Base-by-base conservation (phyloP, 2,888 invertebrate genomes). In the Phrixothrix hirtus region DNA sequence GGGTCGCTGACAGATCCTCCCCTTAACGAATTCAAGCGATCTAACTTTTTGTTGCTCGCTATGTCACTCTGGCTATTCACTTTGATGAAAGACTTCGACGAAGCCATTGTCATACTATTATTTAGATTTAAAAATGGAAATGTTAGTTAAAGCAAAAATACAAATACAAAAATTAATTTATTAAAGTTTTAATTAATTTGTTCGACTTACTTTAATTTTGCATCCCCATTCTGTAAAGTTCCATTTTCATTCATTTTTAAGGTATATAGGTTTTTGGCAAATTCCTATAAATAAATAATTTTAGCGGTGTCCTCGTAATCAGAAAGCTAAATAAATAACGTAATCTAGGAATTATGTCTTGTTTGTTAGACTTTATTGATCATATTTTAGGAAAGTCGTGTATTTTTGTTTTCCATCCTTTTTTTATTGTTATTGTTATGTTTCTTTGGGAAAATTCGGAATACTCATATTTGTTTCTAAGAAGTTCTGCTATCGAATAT, bases 81-180 rank as follows among this genome's bases (percentile, higher is more conserved):
- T 77, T 92, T 92, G 73, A 94, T 92, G 72, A 92, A 92, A 11
- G 92, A 90, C 73, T 92, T 92, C 2, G 92, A 92, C 43, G 90
- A 88, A 53, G 86, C 83, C 78, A 86, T 82, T 65, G 85, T 84
- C 39, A 47, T 44, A 15, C 48, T 49, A 31, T n/a, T n/a, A n/a
- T n/a, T n/a, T n/a, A n/a, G n/a, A n/a, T n/a, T n/a, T n/a, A n/a
- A n/a, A n/a, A n/a, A n/a, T n/a, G n/a, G n/a, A n/a, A n/a, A n/a
- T n/a, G n/a, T n/a, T n/a, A n/a, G n/a, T n/a, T n/a, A n/a, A n/a
- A n/a, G n/a, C n/a, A n/a, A n/a, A n/a, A n/a, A n/a, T n/a, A n/a
- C n/a, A n/a, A n/a, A n/a, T n/a, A n/a, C n/a, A n/a, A n/a, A n/a
- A n/a, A n/a, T n/a, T n/a, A n/a, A n/a, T 13, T 2, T 1, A 31